Conservation (phyloP, 2,888 invertebrate species). For the Hofmannophila pseudospretella region DNA sequence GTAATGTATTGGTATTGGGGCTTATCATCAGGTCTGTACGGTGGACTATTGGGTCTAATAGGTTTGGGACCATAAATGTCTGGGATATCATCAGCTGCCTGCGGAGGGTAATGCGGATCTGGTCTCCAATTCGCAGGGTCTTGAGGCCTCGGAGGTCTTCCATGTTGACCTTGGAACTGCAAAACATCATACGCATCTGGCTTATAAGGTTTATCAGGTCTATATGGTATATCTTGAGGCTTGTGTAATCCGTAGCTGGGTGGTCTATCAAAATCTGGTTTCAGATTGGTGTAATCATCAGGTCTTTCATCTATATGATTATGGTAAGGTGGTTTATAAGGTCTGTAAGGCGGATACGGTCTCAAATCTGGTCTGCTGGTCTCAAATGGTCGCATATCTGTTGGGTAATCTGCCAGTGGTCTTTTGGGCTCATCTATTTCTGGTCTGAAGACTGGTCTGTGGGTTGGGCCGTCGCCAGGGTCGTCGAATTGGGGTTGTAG, state of each 20-base stretch:
- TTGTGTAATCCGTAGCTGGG: slow-evolving; percentile 56
- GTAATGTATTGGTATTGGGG: slow-evolving; percentile 55
- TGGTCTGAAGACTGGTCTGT: slow-evolving; percentile 58
- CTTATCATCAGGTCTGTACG: slow-evolving; percentile 35
- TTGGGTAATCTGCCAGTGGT: slow-evolving; percentile 42
- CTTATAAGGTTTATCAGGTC: slow-evolving; percentile 30
- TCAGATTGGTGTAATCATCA: slow-evolving; percentile 43
- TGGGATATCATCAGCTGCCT: slow-evolving; percentile 29
- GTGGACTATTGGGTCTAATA: slow-evolving; percentile 18
- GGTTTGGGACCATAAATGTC: slow-evolving; percentile 38
- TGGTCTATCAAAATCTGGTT: slow-evolving; percentile 44
- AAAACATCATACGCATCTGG: slow-evolving; percentile 50
- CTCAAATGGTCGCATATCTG: slow-evolving; percentile 36
- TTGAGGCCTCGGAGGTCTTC: slow-evolving; percentile 18
- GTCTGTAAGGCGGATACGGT: slow-evolving; percentile 21
- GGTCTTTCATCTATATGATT: slow-evolving; percentile 41
- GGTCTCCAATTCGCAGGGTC: slow-evolving; percentile 32
- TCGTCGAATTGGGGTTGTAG: slow-evolving; percentile 48
- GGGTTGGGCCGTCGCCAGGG: slow-evolving; percentile 35
- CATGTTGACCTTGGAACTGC: slow-evolving; percentile 43
- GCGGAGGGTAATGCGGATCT: slow-evolving; percentile 33
- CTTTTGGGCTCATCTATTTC: slow-evolving; percentile 47
- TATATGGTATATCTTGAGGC: slow-evolving; percentile 52
- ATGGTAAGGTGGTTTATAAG: slow-evolving; percentile 3
- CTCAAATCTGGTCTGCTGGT: slow-evolving; percentile 22